phyloP scores from a whole-genome alignment of 92 coral and sea anemone genomes.

The Montipora capitata region DNA sequence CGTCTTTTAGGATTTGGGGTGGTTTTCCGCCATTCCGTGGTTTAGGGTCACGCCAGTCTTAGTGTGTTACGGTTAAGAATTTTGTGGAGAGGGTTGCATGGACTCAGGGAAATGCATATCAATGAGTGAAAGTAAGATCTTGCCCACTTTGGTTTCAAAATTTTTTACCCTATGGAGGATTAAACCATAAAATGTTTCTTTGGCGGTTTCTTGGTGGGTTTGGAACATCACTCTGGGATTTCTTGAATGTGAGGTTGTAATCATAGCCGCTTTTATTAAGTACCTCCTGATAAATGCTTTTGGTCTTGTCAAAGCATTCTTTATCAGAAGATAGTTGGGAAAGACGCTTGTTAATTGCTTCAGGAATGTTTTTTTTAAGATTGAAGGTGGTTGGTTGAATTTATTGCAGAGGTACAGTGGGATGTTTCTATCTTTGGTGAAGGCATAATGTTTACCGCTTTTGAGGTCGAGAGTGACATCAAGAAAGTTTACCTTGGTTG shows the following conservation, averaged over 20 bases:
- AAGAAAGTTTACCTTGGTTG: background rate
- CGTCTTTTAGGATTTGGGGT: too few relatives aligned
- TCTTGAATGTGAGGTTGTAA: background rate
- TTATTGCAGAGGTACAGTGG: background rate
- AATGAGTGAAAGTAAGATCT: background rate
- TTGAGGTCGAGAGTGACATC: conserved; percentile 1
- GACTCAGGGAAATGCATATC: background rate
- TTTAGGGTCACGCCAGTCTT: background rate
- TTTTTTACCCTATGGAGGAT: background rate
- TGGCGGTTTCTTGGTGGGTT: background rate
- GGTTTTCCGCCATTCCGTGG: too few relatives aligned
- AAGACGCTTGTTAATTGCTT: background rate
- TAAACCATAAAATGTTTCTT: background rate
- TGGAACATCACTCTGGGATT: background rate
- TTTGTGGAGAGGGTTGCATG: background rate
- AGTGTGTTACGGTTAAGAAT: background rate
- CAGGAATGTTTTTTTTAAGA: background rate
- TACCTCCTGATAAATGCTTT: background rate
- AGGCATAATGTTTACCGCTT: background rate
- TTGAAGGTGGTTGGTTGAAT: background rate
- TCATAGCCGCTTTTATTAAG: background rate
- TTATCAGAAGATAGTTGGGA: background rate
- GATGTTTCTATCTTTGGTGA: background rate
- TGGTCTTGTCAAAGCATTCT: background rate
- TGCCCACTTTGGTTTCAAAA: background rate